These are phyloP conservation scores for Philereme transversata DNA, from an alignment of 2,888 invertebrate genomes.

Conservation along the genomic window DNA sequence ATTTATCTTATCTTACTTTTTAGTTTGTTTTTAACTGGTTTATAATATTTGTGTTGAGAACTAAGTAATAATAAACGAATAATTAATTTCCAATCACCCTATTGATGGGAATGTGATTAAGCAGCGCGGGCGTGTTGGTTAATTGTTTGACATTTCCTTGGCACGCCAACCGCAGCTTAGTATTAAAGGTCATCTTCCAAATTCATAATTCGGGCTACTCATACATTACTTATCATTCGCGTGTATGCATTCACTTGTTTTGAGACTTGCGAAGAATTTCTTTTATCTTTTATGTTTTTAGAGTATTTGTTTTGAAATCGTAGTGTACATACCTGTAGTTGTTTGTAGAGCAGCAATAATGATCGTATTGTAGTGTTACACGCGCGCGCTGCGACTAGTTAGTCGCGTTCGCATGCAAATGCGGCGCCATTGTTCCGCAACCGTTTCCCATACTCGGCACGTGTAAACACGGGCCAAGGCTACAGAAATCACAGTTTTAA, in stretches of 20 bases:
- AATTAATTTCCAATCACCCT: slow-evolving; percentile 16
- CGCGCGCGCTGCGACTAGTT: slow-evolving; percentile 1
- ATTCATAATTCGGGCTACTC: slow-evolving; percentile 16
- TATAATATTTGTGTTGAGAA: no score
- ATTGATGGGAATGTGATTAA: slow-evolving; percentile 3
- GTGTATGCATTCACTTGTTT: background rate
- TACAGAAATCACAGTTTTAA: background rate
- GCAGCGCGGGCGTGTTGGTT: background rate
- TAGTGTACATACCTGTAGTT: no score
- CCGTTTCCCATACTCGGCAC: slow-evolving; percentile 10
- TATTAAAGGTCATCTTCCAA: slow-evolving; percentile 34
- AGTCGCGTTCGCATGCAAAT: slow-evolving; percentile 16
- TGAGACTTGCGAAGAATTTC: background rate
- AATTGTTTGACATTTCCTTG: slow-evolving; percentile 27
- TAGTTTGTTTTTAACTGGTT: no score
- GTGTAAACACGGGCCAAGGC: slow-evolving; percentile 1
- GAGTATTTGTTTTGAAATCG: no score
- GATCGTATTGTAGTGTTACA: background rate
- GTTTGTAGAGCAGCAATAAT: background rate
- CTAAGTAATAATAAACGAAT: background rate
- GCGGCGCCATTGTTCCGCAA: slow-evolving; percentile 17
- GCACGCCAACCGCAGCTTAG: slow-evolving; percentile 7
- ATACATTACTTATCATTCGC: slow-evolving; percentile 11
- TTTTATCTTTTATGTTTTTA: background rate
- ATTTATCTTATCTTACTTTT: no score